Base-by-base conservation (phyloP, 2,888 invertebrate species). In the Mimumesa dahlbomi region DNA sequence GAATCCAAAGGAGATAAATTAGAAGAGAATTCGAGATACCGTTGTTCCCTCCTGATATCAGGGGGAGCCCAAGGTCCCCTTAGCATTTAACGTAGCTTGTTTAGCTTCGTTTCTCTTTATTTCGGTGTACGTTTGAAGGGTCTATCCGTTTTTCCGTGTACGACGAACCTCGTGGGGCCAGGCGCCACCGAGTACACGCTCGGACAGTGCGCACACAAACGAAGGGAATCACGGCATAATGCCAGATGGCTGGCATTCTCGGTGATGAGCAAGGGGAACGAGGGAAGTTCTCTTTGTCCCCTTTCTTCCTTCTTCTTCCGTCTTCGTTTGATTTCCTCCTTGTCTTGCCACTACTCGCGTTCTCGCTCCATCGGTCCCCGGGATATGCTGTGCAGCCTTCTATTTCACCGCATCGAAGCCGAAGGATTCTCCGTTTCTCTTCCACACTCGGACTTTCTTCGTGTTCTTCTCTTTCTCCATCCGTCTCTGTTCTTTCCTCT, bases 191-290 rank as follows among this genome's bases (percentile, higher is more conserved):
- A 59, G 18, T 31, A 34, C 53, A 45, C 42, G 54, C 49, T 63
- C 29, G 56, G 45, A 21, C 49, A 43, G 45, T 49, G 43, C 22
- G 21, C 40, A 31, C 31, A 31, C 31, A 11, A 14, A 5, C 49
- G 40, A 13, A 49, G 46, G 56, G 64, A 73, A 73, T 62, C 66
- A 59, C 70, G 64, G 69, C 57, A 19, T 49, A 57, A 64, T 75
- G 79, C 79, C 79, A 81, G 81, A 80, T 80, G 79, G 67, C 67
- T 61, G 71, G 61, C 75, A 61, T 75, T 73, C 79, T 63, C 58
- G 40, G 36, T 54, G 72, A 81, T 49, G 62, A 54, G 43, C 40
- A 42, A 22, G n/a, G n/a, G 66, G 59, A 58, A 63, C 48, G 42
- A 57, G 64, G 53, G 31, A 65, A 58, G 50, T 54, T 42, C 34